Percentiles rank a stretch among this genome's conserved stretches.
These are phyloP conservation scores for Phainopepla nitens DNA, from an alignment of 2,113 vertebrate species.

Conservation along the genomic window DNA sequence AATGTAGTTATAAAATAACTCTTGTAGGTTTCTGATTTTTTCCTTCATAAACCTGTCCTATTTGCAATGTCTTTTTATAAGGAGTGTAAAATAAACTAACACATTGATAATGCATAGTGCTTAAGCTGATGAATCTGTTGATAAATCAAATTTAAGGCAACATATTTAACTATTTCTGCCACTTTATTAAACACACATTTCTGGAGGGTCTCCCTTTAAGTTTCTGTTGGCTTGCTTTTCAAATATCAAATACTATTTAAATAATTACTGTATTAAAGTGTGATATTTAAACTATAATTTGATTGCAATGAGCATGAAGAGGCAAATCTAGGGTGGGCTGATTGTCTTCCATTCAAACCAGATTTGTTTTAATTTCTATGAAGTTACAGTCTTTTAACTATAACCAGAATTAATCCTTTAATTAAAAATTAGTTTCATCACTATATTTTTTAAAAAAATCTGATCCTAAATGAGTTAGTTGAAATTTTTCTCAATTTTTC, in stretches of 20 bases:
- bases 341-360: neutral
- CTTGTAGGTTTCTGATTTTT: neutral
- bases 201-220: neutral
- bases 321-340: neutral
- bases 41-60: neutral
- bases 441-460: neutral
- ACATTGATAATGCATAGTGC: neutral
- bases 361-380: neutral
- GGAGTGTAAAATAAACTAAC: neutral
- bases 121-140: neutral
- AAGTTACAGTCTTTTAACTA: neutral
- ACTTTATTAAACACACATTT: neutral
- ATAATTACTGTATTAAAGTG: neutral
- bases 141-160: neutral
- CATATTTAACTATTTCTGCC: neutral
- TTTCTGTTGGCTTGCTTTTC: neutral
- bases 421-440: neutral
- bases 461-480: neutral
- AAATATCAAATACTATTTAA: neutral
- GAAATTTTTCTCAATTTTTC: neutral
- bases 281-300: neutral
- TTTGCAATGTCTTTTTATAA: neutral
- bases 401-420: neutral
- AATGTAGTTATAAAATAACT: neutral
- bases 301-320: neutral